A percentile compares a stretch with the other conserved stretches of the same genome.
These are phyloP conservation scores for Aldrovandia affinis DNA, from an alignment of 2,797 vertebrate species.

Conservation along the genomic window DNA sequence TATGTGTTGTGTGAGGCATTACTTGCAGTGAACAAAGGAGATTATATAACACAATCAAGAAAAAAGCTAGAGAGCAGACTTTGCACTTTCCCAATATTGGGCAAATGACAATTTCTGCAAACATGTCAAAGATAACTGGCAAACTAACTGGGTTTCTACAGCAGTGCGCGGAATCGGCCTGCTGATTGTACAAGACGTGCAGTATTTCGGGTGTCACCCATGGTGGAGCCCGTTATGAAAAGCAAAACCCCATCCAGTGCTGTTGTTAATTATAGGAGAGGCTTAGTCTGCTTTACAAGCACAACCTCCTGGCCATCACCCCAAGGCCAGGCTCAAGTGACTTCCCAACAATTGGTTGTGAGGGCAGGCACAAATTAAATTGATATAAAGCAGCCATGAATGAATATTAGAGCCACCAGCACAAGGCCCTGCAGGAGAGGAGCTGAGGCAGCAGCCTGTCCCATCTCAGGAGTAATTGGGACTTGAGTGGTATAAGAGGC, in stretches of 20 bases:
- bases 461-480: constrained; percentile 7
- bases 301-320: constrained; percentile 29
- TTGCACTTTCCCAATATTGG: not conserved
- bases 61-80: not conserved
- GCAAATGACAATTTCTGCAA: not conserved
- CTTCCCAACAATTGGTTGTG: constrained; percentile 41
- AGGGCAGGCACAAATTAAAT: constrained; percentile 44
- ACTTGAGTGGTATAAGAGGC: constrained; percentile 22
- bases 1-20: not conserved
- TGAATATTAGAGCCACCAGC: constrained; percentile 40
- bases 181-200: not conserved
- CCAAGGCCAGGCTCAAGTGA: constrained; percentile 32
- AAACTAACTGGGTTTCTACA: not conserved
- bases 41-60: not conserved
- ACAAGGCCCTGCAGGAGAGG: constrained; percentile 27
- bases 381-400: constrained; percentile 32
- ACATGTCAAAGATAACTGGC: not conserved
- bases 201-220: not conserved
- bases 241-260: not conserved
- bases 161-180: too few relatives aligned
- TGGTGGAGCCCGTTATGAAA: not conserved
- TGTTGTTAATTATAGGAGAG: not conserved
- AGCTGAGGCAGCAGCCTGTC: constrained; percentile 34
- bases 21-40: not conserved
- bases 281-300: not conserved